Evolutionary conservation across 2,113 vertebrate species (phyloP), one percentile per base, ranked within the genome.

Genomic region (Coptodon rendalli): DNA sequence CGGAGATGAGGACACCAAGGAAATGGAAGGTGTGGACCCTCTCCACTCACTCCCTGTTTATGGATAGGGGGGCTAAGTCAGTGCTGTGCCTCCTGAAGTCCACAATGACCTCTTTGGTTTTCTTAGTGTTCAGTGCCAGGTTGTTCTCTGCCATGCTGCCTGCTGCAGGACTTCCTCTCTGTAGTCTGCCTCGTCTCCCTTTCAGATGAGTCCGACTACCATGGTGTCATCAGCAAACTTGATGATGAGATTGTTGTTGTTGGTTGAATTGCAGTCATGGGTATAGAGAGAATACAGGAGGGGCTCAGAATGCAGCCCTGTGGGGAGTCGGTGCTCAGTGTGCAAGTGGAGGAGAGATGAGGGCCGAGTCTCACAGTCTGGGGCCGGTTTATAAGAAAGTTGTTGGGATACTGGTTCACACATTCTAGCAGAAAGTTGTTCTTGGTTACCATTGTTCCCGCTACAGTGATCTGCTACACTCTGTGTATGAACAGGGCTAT

Each of bases 361-460:
- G 50, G 50, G 53, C 53, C 0, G 2, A 54, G n/a, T 54, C 53
- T 54, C 12, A 54, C 53, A 54, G n/a, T 54, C 53, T 54, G 53
- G n/a, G n/a, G 6, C 2, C 2, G 53, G 22, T 56, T 56, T 24
- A 13, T 56, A 13, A 56, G 3, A 56, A 24, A 13, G 17, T n/a
- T 6, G 9, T 12, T 3, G 3, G 17, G 31, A 36, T 36, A n/a
- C 31, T 66, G 10, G 31, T 68, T 38, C 63, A 13, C 19, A 38
- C 36, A 68, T 38, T 11, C 19, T 68, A n/a, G 12, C 7, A 40
- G 36, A 71, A 40, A 22, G 63, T 71, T 71, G n/a, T 40, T 9
- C 11, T 40, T 0, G 36, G 63, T 68, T 40, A 12, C 6, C n/a
- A 1, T 2, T 40, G n/a, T 71, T 68, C 11, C 3, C 1, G 1